Conservation (phyloP, 1,140 invertebrate genomes). For the Scaptomyza hsui region DNA sequence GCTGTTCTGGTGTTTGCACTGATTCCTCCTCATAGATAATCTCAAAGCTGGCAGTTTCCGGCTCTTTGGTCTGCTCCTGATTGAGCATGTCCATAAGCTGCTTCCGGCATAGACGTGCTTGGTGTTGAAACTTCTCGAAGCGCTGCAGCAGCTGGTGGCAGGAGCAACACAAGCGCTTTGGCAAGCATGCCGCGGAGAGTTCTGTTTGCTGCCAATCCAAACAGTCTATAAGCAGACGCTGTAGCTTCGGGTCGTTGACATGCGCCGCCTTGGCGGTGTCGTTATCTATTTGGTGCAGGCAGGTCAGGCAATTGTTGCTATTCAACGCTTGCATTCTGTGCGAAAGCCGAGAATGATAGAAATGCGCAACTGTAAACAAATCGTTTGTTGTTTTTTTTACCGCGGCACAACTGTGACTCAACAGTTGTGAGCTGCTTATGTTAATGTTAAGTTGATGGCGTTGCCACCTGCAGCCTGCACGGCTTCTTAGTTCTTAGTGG, state of each 20-base stretch:
- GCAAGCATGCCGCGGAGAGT: constrained; percentile 20
- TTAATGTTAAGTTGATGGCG: constrained; percentile 1
- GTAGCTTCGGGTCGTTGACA: constrained; percentile 28
- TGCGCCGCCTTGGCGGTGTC: neutral
- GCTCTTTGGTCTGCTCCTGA: constrained; percentile 1
- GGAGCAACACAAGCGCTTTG: constrained; percentile 39
- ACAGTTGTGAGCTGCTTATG: constrained; percentile 1
- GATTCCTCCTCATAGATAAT: constrained; percentile 49
- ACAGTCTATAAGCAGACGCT: constrained; percentile 24
- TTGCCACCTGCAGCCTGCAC: constrained; percentile 9
- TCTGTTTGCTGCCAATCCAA: constrained; percentile 20
- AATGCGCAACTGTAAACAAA: constrained; percentile 16
- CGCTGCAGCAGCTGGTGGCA: constrained; percentile 34
- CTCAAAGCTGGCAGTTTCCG: constrained; percentile 43
- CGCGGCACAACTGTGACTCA: constrained; percentile 5
- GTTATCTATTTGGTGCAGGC: constrained; percentile 46
- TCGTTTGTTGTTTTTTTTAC: neutral
- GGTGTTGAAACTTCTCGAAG: constrained; percentile 45
- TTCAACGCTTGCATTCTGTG: constrained; percentile 11
- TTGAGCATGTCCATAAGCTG: constrained; percentile 35
- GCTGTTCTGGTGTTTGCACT: neutral
- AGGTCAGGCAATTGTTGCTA: constrained; percentile 55
- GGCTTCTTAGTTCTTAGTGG: neutral
- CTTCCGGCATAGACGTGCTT: constrained; percentile 34
- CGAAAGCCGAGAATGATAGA: neutral